Evolutionary conservation across 1,140 invertebrate genomes (phyloP).

Genomic region (Psix sp.): DNA sequence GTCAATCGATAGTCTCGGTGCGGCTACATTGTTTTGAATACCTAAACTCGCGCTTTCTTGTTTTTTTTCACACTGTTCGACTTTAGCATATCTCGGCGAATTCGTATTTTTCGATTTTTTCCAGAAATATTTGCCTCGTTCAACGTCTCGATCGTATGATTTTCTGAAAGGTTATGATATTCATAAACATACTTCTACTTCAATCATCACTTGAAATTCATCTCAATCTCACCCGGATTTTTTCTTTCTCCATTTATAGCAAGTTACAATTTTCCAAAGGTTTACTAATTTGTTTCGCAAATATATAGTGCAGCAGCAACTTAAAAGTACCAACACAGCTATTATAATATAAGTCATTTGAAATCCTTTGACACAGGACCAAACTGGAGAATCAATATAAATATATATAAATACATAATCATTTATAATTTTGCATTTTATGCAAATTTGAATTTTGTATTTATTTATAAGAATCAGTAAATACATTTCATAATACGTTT

Average conservation of each 20-base stretch:
- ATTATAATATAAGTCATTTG: conserved; percentile 34
- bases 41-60: conserved; percentile 39
- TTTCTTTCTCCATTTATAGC: conserved; percentile 47
- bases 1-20: conserved; percentile 53
- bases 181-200: conserved; percentile 7
- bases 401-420: too few relatives aligned
- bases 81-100: conserved; percentile 43
- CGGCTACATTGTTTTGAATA: conserved; percentile 52
- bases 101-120: conserved; percentile 42
- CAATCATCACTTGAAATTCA: not conserved
- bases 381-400: too few relatives aligned
- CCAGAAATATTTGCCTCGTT: conserved; percentile 42
- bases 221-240: conserved; percentile 22
- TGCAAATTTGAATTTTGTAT: too few relatives aligned
- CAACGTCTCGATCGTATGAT: conserved; percentile 39
- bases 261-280: conserved; percentile 48
- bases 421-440: too few relatives aligned
- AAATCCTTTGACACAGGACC: conserved; percentile 45
- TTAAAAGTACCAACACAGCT: conserved; percentile 57
- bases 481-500: too few relatives aligned
- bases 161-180: conserved; percentile 33
- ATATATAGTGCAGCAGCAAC: conserved; percentile 66
- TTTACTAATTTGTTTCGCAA: conserved; percentile 58
- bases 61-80: conserved; percentile 43
- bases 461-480: too few relatives aligned